Base-by-base conservation (phyloP, 2,113 vertebrate species). In the Cyrtonyx montezumae region DNA sequence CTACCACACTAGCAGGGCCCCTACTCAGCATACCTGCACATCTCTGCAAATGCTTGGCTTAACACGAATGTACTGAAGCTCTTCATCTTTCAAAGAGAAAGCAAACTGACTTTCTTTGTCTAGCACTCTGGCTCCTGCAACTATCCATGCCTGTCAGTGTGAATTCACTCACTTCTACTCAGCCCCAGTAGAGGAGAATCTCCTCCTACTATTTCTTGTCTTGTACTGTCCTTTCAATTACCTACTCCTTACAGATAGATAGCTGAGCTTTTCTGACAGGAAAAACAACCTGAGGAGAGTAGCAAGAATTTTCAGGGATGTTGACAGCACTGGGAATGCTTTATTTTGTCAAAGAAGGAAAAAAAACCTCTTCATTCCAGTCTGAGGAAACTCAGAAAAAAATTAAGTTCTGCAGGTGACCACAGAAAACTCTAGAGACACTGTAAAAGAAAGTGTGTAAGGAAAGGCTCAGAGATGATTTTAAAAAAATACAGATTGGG, bases 81-180 rank as follows among this genome's bases (percentile, higher is more conserved):
- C 14, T 8, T 49, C 10, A 19, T 28, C 26, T 15, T 73, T 73
- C 63, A 42, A 62, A 63, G 34, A 10, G 13, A 84, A 68, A 65
- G 21, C 40, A 53, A 45, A 32, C 56, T 51, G n/a, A 21, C 12
- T 28, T 46, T n/a, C 25, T 67, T 75, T 61, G 42, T 43, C 53
- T 48, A 40, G 37, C 6, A 5, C 7, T 67, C 58, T 49, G 19
- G 4, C 6, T 59, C 34, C 25, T 0, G 0, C 3, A 0, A 20
- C 42, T 17, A 6, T 14, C 30, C 28, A 6, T 32, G 12, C 36
- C 20, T 11, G 21, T 28, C 22, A 11, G 7, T 9, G 17, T 65
- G 56, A 61, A 61, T 61, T 34, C 25, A 55, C 16, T 21, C 18
- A 3, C 0, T 17, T 68, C 25, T 73, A 20, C 69, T 43, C 34